Evolutionary conservation across 2,113 vertebrate species (phyloP).

Genomic region (Microtus montanus): DNA sequence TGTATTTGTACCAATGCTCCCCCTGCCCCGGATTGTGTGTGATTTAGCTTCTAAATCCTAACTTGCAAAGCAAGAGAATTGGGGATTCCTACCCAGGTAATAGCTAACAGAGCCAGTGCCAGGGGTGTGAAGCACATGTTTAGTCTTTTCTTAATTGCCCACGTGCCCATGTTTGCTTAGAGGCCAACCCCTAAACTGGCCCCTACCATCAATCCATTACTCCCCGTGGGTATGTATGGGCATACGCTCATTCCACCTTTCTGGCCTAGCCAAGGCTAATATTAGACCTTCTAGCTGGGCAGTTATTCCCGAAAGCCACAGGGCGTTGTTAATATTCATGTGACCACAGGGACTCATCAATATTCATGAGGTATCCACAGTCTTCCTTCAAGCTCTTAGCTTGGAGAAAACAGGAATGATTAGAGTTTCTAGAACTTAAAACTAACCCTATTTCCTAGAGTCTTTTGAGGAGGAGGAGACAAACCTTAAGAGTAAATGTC

Average conservation of each 20-base stretch:
- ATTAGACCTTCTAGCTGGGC: constrained; percentile 75
- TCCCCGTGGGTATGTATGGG: constrained; percentile 58
- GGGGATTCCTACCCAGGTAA: constrained; percentile 50
- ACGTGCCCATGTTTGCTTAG: constrained; percentile 67
- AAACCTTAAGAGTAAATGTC: constrained; percentile 73
- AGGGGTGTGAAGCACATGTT: constrained; percentile 27
- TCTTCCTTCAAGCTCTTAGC: constrained; percentile 67
- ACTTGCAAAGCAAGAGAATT: constrained; percentile 50
- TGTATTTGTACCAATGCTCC: background rate
- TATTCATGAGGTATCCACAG: constrained; percentile 77
- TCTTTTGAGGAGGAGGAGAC: constrained; percentile 70
- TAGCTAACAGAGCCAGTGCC: constrained; percentile 32
- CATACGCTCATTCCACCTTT: constrained; percentile 68
- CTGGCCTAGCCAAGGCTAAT: constrained; percentile 74
- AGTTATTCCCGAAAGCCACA: constrained; percentile 82
- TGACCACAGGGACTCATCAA: constrained; percentile 74
- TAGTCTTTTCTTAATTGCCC: constrained; percentile 65
- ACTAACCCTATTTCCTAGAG: constrained; percentile 78
- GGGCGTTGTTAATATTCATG: constrained; percentile 83
- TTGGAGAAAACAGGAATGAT: constrained; percentile 73
- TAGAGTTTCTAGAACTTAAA: constrained; percentile 77
- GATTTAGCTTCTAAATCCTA: constrained; percentile 30
- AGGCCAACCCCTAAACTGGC: constrained; percentile 37
- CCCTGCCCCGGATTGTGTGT: background rate
- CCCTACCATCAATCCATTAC: constrained; percentile 48